Evolutionary conservation across 2,888 invertebrate genomes (phyloP).

Genomic region (Omphaloscelis lunosa): DNA sequence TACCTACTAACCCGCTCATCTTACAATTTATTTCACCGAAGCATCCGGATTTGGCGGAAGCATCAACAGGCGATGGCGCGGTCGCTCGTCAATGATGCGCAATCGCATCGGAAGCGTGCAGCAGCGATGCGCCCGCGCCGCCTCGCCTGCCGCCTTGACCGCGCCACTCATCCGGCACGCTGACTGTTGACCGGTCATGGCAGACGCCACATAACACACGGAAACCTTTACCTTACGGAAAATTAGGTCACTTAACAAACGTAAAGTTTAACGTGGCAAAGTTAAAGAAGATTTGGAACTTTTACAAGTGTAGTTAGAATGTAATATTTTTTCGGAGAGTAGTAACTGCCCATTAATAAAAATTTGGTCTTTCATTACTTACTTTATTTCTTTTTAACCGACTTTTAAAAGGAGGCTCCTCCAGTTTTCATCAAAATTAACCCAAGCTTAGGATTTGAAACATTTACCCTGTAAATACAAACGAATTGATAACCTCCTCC

Average conservation of each 20-base stretch:
- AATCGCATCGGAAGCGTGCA: conserved; percentile 69
- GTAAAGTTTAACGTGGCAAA: neutral
- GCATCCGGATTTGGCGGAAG: conserved; percentile 39
- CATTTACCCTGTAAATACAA: no score
- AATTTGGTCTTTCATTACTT: neutral
- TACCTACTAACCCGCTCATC: neutral
- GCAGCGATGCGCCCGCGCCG: conserved; percentile 63
- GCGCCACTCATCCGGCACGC: conserved; percentile 75
- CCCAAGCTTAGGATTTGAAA: no score
- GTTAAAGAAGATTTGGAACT: neutral
- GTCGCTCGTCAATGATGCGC: conserved; percentile 59
- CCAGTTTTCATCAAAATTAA: no score
- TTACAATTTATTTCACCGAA: conserved; percentile 10
- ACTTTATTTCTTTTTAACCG: no score
- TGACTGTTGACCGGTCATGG: conserved; percentile 66
- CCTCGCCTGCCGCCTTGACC: conserved; percentile 80
- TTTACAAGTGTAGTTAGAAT: neutral
- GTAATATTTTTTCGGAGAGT: neutral
- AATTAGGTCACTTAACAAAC: conserved; percentile 18
- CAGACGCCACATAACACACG: conserved; percentile 59
- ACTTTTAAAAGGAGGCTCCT: no score
- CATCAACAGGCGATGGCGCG: conserved; percentile 4
- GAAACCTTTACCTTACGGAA: conserved; percentile 38
- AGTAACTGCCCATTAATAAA: no score
- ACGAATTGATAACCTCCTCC: no score